phyloP scores from a whole-genome alignment of 1,140 invertebrate species.

The Eurosta solidaginis region DNA sequence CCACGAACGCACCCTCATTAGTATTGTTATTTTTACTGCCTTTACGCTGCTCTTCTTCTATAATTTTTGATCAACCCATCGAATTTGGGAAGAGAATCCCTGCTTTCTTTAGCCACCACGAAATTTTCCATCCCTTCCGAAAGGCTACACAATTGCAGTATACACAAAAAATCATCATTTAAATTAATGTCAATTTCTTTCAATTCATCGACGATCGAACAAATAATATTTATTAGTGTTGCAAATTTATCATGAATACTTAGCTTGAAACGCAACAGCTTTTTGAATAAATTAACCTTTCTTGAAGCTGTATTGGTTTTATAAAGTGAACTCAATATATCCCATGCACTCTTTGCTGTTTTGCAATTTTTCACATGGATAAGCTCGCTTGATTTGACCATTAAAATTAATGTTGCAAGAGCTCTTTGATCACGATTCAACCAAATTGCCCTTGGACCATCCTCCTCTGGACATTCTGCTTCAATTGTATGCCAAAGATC shows the following conservation, averaged over 20 bases:
- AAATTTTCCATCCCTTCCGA: conserved; percentile 33
- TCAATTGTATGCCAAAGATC: conserved; percentile 23
- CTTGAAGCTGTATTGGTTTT: not conserved
- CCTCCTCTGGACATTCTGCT: not conserved
- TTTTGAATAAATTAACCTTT: conserved; percentile 33
- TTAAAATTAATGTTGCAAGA: conserved; percentile 17
- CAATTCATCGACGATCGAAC: not conserved
- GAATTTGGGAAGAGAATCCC: conserved; percentile 14
- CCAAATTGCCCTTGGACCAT: not conserved
- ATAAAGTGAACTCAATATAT: conserved; percentile 1
- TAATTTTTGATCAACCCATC: conserved; percentile 28
- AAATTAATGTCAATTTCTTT: conserved; percentile 29
- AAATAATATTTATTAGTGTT: conserved; percentile 26
- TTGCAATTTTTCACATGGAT: conserved; percentile 29
- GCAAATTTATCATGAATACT: not conserved
- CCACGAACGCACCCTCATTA: conserved; percentile 14
- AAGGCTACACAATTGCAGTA: conserved; percentile 25
- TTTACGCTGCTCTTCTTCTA: conserved; percentile 32
- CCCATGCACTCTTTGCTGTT: conserved; percentile 29
- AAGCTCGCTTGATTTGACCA: conserved; percentile 29
- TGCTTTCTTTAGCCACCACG: conserved; percentile 31
- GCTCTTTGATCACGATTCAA: not conserved
- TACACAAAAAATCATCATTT: conserved; percentile 1
- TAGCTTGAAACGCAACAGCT: conserved; percentile 27
- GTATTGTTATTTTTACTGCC: not conserved